Base-by-base conservation (phyloP, 1,140 invertebrate species). In the Zophobas atratus region DNA sequence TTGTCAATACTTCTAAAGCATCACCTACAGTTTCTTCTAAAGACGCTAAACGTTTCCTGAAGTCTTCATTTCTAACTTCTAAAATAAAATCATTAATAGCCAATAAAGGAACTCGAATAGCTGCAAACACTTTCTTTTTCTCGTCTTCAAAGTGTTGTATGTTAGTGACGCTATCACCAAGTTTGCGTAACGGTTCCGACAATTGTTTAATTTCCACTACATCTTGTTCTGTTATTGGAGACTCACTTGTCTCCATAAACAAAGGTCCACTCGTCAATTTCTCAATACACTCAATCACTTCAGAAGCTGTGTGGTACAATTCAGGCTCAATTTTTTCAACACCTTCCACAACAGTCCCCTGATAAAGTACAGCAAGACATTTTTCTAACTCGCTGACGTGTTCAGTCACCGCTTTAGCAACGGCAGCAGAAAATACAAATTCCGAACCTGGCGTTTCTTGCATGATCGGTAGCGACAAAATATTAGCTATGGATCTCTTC, bases 1-100 rank as follows among this genome's bases (percentile, higher is more conserved):
- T 76, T 5, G 76, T 81, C 46, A 85, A 77, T 6, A 86, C 82
- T 77, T 86, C 85, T 8, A 86, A 76, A 36, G 80, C 81, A 74
- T 85, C 82, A 48, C 79, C 71, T 20, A 86, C 51, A 35, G 82
- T 79, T 51, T 81, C 79, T 36, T 55, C 41, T 81, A 75, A 5
- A 80, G 48, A 36, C 1, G 60, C 36, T 0, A 67, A 6, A 46
- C 43, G 39, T 4, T 41, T 67, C 39, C 34, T 8, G 20, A 67
- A 67, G n/a, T 41, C n/a, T 32, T 20, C 38, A 33, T 67, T 1
- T 5, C 43, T 67, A 2, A 67, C 39, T 1, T 67, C 60, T 33
- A 67, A 32, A 46, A 67, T 46, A 2, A 67, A 43, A 39, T 76
- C 74, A 55, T n/a, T 76, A 6, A 67, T 60, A 20, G 6, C 74